phyloP scores from a whole-genome alignment of 2,113 vertebrate genomes.

The Neogobius melanostomus region DNA sequence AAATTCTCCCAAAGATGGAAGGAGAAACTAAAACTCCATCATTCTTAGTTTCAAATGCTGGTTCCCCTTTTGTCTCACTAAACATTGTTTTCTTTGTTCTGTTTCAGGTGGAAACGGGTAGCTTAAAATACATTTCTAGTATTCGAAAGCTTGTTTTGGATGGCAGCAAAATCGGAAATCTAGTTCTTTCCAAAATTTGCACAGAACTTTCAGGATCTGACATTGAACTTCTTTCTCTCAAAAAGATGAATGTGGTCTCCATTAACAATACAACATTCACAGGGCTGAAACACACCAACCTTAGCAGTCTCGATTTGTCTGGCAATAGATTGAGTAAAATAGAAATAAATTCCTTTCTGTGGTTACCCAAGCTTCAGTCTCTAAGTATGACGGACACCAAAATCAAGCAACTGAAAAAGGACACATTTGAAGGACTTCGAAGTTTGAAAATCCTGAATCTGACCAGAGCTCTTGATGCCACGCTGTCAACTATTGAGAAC shows the following conservation, averaged over 20 bases:
- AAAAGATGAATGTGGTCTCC: conserved; percentile 63
- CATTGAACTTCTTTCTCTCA: conserved; percentile 80
- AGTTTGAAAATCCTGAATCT: conserved; percentile 81
- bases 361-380: conserved; percentile 77
- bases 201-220: conserved; percentile 79
- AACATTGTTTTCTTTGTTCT: conserved; percentile 13
- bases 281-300: conserved; percentile 79
- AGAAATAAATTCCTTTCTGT: conserved; percentile 78
- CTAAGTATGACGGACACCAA: conserved; percentile 81
- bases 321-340: conserved; percentile 77
- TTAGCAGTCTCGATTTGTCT: conserved; percentile 84
- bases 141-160: conserved; percentile 80
- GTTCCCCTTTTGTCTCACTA: conserved; percentile 29
- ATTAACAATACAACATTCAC: conserved; percentile 76
- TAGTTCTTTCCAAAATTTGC: conserved; percentile 72
- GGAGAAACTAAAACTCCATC: not conserved
- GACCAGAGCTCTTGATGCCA: conserved; percentile 72
- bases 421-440: conserved; percentile 82
- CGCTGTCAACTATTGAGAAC: conserved; percentile 75
- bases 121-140: conserved; percentile 80
- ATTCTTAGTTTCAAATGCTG: conserved; percentile 26
- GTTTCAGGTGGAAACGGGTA: conserved; percentile 80
- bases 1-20: conserved; percentile 14
- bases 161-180: conserved; percentile 65
- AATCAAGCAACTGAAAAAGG: conserved; percentile 71